phyloP scores from a whole-genome alignment of 1,140 invertebrate species.

The Epicauta chinensis region DNA sequence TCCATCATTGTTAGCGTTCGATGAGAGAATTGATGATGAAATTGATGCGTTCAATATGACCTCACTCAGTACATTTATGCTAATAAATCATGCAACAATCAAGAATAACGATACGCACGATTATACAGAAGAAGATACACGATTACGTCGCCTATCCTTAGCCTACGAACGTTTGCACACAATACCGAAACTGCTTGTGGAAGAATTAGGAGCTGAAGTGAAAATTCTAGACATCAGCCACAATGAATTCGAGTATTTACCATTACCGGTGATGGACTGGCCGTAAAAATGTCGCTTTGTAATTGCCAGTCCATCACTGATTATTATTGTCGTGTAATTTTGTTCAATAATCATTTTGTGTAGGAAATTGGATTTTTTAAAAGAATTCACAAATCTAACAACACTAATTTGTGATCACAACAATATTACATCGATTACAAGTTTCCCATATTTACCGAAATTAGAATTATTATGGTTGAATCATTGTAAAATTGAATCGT shows the following conservation, averaged over 20 bases:
- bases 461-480: conserved; percentile 73
- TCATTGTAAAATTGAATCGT: conserved; percentile 57
- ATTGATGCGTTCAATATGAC: conserved; percentile 21
- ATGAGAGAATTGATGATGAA: conserved; percentile 12
- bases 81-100: conserved; percentile 7
- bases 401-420: conserved; percentile 72
- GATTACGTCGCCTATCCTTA: conserved; percentile 45
- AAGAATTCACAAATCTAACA: conserved; percentile 59
- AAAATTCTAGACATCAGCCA: conserved; percentile 63
- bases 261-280: conserved; percentile 23
- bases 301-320: not conserved
- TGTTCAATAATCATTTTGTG: conserved; percentile 30
- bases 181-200: conserved; percentile 51
- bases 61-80: conserved; percentile 18
- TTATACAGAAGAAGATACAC: conserved; percentile 42
- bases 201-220: conserved; percentile 47
- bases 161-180: conserved; percentile 53
- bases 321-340: not conserved
- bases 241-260: conserved; percentile 59
- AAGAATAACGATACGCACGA: conserved; percentile 20
- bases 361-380: conserved; percentile 62
- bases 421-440: conserved; percentile 54
- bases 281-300: not conserved
- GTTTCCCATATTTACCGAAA: conserved; percentile 60
- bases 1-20: not conserved